A percentile compares a stretch with the other conserved stretches of the same genome.
phyloP scores from a whole-genome alignment of 2,113 vertebrate species.

The Serilophus lunatus region DNA sequence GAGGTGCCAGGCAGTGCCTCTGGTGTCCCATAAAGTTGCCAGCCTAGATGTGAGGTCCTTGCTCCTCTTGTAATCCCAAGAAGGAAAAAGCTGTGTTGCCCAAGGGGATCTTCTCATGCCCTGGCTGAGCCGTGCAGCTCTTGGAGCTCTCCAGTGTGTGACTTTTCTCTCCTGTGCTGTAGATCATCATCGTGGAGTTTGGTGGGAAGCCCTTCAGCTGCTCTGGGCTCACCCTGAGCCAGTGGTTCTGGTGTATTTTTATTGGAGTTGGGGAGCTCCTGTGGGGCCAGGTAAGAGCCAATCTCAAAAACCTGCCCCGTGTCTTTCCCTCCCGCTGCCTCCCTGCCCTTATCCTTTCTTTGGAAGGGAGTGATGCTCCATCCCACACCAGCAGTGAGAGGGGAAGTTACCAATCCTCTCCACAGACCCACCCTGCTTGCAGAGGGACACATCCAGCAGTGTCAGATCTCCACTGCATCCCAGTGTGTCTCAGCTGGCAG shows the following conservation, averaged over 20 bases:
- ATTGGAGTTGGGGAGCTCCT: conserved; percentile 93
- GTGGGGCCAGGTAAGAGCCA: conserved; percentile 91
- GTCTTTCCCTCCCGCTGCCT: neutral
- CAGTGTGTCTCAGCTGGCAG: neutral
- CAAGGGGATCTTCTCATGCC: fast-evolving
- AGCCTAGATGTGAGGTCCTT: neutral
- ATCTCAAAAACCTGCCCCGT: neutral
- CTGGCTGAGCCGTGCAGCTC: neutral
- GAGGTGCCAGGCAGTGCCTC: neutral
- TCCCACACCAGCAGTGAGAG: neutral
- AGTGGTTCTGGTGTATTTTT: conserved; percentile 98
- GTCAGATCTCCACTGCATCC: neutral
- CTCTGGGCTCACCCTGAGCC: conserved; percentile 86
- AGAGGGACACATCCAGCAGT: neutral
- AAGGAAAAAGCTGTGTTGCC: neutral
- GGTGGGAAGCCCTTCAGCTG: conserved; percentile 97
- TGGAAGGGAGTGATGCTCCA: neutral
- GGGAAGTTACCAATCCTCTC: neutral
- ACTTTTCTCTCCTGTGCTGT: neutral
- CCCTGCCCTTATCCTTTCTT: too few species aligned
- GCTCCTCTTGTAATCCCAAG: neutral
- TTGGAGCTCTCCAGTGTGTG: neutral
- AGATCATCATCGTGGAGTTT: conserved; percentile 95
- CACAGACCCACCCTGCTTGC: neutral
- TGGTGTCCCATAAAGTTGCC: neutral